These are phyloP conservation scores for Sebastolobus alascanus DNA, from an alignment of 2,797 vertebrate genomes.

Conservation along the genomic window DNA sequence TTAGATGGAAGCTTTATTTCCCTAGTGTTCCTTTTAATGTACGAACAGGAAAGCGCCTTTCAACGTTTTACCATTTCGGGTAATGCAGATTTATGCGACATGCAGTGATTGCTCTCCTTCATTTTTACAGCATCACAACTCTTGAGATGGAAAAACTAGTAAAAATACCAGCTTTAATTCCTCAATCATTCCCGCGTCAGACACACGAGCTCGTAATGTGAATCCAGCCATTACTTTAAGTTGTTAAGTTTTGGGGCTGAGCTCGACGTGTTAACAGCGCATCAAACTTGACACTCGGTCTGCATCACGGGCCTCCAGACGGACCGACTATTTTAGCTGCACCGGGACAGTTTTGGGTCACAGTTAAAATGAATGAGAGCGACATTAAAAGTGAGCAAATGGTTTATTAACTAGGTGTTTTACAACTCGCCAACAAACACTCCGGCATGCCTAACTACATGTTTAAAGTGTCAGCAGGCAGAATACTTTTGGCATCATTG, in stretches of 20 bases:
- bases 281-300: constrained; percentile 9
- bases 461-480: background rate
- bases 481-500: no score
- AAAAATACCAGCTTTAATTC: background rate
- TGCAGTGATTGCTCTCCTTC: background rate
- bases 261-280: background rate
- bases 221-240: background rate
- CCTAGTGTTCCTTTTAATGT: background rate
- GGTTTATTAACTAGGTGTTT: constrained; percentile 43
- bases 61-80: background rate
- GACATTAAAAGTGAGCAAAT: constrained; percentile 31
- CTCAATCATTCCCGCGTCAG: background rate
- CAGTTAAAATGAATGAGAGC: constrained; percentile 37
- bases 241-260: background rate
- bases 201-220: background rate
- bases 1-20: background rate
- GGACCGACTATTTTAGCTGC: constrained; percentile 7
- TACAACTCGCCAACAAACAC: constrained; percentile 25
- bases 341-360: constrained; percentile 30
- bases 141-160: constrained; percentile 2
- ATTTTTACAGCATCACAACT: constrained; percentile 2
- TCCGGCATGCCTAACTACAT: constrained; percentile 3
- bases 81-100: background rate
- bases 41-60: background rate
- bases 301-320: constrained; percentile 10